Evolutionary conservation across 2,113 vertebrate species (phyloP).

Genomic region (Mohoua ochrocephala): DNA sequence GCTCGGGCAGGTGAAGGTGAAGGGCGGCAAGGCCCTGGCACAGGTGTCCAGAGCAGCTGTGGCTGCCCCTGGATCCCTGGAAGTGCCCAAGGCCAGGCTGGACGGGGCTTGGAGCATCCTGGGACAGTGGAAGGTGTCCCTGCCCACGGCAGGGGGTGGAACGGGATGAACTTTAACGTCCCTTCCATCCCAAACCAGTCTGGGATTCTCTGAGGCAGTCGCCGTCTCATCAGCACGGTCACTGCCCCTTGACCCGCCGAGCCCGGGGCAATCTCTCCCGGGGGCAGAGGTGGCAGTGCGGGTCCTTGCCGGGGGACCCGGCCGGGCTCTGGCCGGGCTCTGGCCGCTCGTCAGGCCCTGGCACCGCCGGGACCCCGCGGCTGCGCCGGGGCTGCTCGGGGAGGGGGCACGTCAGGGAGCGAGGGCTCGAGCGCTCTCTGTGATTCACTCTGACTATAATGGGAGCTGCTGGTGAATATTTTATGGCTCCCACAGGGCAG

Average conservation of each 20-base stretch:
- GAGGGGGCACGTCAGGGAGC: neutral
- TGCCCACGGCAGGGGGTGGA: too few relatives aligned
- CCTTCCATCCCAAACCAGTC: neutral
- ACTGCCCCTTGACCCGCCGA: fast-evolving
- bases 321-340: neutral
- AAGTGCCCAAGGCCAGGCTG: fast-evolving
- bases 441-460: constrained; percentile 67
- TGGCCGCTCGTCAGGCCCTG: neutral
- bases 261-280: fast-evolving
- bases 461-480: constrained; percentile 72
- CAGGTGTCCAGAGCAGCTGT: neutral
- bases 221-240: fast-evolving
- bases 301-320: fast-evolving
- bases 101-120: fast-evolving
- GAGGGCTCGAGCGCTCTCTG: neutral
- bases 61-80: neutral
- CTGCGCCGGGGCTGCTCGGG: fast-evolving
- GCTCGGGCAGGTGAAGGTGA: fast-evolving
- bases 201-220: neutral
- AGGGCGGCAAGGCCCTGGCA: neutral
- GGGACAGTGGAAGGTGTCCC: neutral
- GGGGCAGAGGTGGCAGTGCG: neutral
- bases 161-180: fast-evolving
- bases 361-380: neutral
- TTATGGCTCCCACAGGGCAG: constrained; percentile 69